Conservation (phyloP, 2,113 vertebrate genomes). For the Geococcyx californianus region DNA sequence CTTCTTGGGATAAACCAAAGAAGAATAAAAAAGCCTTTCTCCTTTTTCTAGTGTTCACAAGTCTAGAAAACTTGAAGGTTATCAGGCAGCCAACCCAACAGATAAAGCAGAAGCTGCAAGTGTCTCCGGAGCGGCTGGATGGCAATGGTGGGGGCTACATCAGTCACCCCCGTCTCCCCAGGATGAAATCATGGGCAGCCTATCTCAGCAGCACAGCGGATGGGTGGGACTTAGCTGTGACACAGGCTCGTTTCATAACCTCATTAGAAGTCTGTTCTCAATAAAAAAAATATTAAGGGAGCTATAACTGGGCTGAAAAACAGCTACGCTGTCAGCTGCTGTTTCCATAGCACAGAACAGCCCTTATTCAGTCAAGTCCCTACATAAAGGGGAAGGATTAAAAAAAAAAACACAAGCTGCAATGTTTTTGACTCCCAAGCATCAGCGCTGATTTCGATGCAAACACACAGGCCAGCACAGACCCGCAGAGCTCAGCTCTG, state of each 20-base stretch:
- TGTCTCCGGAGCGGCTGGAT: neutral
- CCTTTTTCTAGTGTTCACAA: neutral
- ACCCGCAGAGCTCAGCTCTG: neutral
- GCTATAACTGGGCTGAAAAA: neutral
- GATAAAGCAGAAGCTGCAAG: neutral
- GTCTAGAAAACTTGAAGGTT: neutral
- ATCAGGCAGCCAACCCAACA: neutral
- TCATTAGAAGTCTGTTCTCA: neutral
- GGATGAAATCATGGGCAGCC: neutral
- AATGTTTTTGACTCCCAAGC: fast-evolving
- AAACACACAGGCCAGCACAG: neutral
- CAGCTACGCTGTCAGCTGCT: neutral
- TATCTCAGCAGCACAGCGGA: conserved; percentile 39
- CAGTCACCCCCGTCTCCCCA: neutral
- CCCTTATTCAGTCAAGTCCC: neutral
- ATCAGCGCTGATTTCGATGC: neutral
- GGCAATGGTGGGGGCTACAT: neutral
- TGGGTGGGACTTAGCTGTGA: conserved; percentile 39
- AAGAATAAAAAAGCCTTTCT: neutral
- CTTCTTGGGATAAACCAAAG: neutral
- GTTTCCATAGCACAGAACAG: neutral
- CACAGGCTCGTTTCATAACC: conserved; percentile 59
- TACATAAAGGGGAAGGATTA: neutral
- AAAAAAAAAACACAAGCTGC: neutral
- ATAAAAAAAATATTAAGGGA: neutral